phyloP scores from a whole-genome alignment of 2,113 vertebrate species.

The Saguinus midas region DNA sequence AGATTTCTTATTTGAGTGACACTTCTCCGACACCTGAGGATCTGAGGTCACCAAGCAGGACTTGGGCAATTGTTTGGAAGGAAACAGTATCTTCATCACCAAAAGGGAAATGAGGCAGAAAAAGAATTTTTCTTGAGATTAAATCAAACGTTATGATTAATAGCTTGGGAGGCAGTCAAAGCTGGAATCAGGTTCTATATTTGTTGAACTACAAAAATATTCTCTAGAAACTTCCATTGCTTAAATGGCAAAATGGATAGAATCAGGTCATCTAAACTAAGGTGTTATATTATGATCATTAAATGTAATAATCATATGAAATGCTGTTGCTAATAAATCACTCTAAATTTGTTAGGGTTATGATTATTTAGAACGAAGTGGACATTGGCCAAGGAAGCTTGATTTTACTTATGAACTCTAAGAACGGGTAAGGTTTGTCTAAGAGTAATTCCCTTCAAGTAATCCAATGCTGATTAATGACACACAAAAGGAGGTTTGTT shows the following conservation, averaged over 20 bases:
- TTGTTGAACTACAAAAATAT: neutral
- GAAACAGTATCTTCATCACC: conserved; percentile 34
- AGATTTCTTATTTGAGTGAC: neutral
- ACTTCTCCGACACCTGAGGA: neutral
- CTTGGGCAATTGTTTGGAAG: conserved; percentile 40
- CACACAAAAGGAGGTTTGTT: neutral
- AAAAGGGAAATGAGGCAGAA: conserved; percentile 55
- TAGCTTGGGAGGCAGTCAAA: neutral
- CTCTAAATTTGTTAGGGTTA: neutral
- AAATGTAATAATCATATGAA: neutral
- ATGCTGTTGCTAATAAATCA: neutral
- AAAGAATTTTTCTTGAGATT: conserved; percentile 30
- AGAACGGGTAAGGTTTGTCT: neutral
- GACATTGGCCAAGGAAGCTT: neutral
- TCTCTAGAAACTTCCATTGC: conserved; percentile 12
- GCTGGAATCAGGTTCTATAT: neutral
- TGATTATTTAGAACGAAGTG: neutral
- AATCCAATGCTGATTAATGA: neutral
- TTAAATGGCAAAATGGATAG: neutral
- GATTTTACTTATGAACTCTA: neutral
- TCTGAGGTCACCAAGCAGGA: neutral
- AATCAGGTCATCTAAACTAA: neutral
- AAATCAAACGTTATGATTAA: conserved; percentile 19
- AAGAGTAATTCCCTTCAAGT: neutral
- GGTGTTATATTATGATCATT: neutral